Conservation (phyloP, 37 sponge, comb jelly and placozoan genomes). For the Cladorhizidae sp. region DNA sequence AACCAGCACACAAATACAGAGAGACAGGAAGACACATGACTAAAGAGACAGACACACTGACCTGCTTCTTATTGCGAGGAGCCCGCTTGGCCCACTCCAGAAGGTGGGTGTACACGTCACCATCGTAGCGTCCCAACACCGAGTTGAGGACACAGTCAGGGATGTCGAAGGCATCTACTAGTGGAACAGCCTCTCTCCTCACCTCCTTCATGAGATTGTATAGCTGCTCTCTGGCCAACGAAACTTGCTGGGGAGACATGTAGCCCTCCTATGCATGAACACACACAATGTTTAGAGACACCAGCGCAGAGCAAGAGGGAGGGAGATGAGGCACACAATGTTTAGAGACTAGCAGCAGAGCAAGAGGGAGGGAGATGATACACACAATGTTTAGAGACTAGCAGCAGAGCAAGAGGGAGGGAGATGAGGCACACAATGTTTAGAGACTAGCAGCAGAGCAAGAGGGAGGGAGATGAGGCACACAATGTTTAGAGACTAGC, state of each 20-base stretch:
- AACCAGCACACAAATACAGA: too few species aligned
- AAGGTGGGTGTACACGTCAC: conserved; percentile 88
- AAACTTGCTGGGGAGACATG: conserved; percentile 37
- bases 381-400: too few species aligned
- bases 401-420: too few species aligned
- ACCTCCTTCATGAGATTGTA: conserved; percentile 33
- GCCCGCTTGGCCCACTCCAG: conserved; percentile 82
- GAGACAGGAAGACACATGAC: too few species aligned
- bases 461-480: too few species aligned
- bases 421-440: too few species aligned
- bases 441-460: too few species aligned
- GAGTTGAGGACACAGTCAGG: conserved; percentile 83
- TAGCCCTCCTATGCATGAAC: conserved; percentile 37
- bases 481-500: too few species aligned
- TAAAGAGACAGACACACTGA: conserved; percentile 3
- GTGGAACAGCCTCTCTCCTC: conserved; percentile 83
- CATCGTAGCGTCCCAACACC: conserved; percentile 89
- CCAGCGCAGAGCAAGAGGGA: neutral
- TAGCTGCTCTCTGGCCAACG: conserved; percentile 28
- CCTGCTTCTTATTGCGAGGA: conserved; percentile 82
- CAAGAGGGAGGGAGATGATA: too few species aligned
- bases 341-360: too few species aligned
- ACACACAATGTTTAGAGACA: neutral
- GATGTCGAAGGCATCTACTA: conserved; percentile 94
- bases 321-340: too few species aligned